Evolutionary conservation across 2,797 vertebrate species (phyloP), one percentile per base, ranked within the genome.

Genomic region (Coccyzus lansbergi): DNA sequence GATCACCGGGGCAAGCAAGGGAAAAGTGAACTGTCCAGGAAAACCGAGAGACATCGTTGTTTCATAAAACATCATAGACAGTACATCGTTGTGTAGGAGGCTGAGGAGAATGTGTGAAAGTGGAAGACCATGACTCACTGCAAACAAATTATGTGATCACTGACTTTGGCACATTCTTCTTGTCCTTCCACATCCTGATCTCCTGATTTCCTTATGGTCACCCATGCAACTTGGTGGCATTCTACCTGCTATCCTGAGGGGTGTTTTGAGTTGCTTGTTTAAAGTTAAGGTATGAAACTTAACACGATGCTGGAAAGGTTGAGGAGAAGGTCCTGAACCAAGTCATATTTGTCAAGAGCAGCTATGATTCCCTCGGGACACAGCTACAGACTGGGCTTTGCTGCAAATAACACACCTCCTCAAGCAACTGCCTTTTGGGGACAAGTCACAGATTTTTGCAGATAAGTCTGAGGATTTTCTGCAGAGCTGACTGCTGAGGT

Each of bases 341-440:
- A 76, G 55, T 63, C 3, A 9, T 53, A 60, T 70, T 86, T 84
- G 60, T 29, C 75, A 88, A 48, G 16, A 83, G 22, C 28, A 59
- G 21, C 55, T 67, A 56, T 2, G 3, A 14, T 79, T 90, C 67
- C 55, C 38, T 65, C 1, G 2, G 28, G 70, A 55, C 42, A 42
- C 48, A 49, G 90, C 55, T 91, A 17, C 55, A 69, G 59, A 10
- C 33, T 33, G 59, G 69, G 80, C 15, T 91, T 71, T 88, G 77
- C 88, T 90, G 80, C 34, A 58, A 75, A 65, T 34, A 53, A 15
- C 3, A 1, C 6, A 2, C 22, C 15, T 33, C 68, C 69, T 78
- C 4, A 0, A 10, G 51, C 1, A 0, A 33, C 69, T 0, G 7
- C 62, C 69, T 90, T 78, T 0, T 0, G 71, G 75, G 69, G 83